Evolutionary conservation across 2,113 vertebrate genomes (phyloP).

Genomic region (Ctenodactylus gundi): DNA sequence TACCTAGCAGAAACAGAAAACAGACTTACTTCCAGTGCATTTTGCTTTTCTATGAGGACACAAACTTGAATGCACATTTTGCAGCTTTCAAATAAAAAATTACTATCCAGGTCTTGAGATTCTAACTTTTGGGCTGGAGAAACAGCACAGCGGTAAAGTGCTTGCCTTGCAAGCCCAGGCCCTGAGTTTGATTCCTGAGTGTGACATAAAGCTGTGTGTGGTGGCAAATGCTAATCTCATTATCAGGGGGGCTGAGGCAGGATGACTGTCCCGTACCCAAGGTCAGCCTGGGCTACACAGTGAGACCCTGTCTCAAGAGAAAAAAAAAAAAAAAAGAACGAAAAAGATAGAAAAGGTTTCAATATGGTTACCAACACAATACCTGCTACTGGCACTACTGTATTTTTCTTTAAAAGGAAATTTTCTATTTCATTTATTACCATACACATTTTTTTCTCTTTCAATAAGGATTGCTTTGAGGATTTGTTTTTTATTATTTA

Average conservation of each 20-base stretch:
- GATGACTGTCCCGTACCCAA: too few relatives aligned
- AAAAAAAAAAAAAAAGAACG: too few relatives aligned
- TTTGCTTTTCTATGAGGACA: slow-evolving; percentile 27
- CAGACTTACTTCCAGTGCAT: not conserved
- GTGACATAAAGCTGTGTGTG: too few relatives aligned
- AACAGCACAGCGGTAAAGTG: too few relatives aligned
- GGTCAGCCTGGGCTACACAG: not conserved
- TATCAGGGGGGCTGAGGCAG: too few relatives aligned
- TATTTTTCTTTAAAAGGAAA: not conserved
- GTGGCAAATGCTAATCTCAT: too few relatives aligned
- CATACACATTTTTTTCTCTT: not conserved
- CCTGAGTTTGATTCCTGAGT: too few relatives aligned
- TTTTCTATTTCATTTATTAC: not conserved
- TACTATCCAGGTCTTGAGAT: not conserved
- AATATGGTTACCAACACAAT: not conserved
- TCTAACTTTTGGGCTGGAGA: too few relatives aligned
- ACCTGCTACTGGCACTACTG: not conserved
- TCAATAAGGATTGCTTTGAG: slow-evolving; percentile 5
- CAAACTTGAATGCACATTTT: slow-evolving; percentile 14
- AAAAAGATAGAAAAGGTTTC: too few relatives aligned
- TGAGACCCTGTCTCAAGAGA: too few relatives aligned
- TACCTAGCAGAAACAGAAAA: slow-evolving; percentile 8
- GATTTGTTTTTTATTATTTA: slow-evolving; percentile 3
- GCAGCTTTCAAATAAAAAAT: slow-evolving; percentile 22
- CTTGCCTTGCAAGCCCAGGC: too few relatives aligned